Percentiles rank a stretch among this genome's conserved stretches.
phyloP scores from a whole-genome alignment of 2,888 invertebrate genomes.

The Hirtodrosophila histrioides region DNA sequence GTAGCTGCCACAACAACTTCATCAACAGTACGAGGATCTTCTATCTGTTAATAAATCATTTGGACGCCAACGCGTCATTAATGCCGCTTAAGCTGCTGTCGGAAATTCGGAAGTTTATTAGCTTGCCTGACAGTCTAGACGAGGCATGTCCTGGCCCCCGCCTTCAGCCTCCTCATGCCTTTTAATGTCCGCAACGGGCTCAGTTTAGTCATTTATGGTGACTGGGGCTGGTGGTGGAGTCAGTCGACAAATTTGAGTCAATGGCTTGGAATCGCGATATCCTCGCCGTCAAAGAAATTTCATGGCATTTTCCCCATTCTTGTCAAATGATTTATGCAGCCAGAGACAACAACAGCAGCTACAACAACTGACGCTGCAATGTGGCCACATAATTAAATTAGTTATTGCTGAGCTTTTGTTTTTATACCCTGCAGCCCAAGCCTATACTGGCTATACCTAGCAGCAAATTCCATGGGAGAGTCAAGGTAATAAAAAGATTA shows the following conservation, averaged over 20 bases:
- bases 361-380: slow-evolving; percentile 48
- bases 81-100: slow-evolving; percentile 68
- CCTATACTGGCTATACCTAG: too few relatives aligned
- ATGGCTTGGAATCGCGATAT: slow-evolving; percentile 66
- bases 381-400: slow-evolving; percentile 69
- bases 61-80: slow-evolving; percentile 59
- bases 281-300: slow-evolving; percentile 36
- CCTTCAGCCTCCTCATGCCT: background rate
- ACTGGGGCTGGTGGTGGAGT: background rate
- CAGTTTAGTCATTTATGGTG: slow-evolving; percentile 28
- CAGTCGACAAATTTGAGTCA: slow-evolving; percentile 64
- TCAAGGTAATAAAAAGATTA: too few relatives aligned
- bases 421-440: slow-evolving; percentile 13
- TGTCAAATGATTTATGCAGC: slow-evolving; percentile 54
- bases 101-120: slow-evolving; percentile 67
- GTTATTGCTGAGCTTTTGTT: slow-evolving; percentile 56
- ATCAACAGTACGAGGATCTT: slow-evolving; percentile 14
- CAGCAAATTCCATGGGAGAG: too few relatives aligned
- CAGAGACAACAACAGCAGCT: slow-evolving; percentile 18
- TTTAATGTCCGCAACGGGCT: slow-evolving; percentile 46
- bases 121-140: slow-evolving; percentile 55
- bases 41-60: slow-evolving; percentile 64
- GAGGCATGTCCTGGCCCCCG: slow-evolving; percentile 16
- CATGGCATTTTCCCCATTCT: slow-evolving; percentile 10
- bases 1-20: slow-evolving; percentile 9